Evolutionary conservation across 2,888 invertebrate species (phyloP).

Genomic region (Artemia sp.): DNA sequence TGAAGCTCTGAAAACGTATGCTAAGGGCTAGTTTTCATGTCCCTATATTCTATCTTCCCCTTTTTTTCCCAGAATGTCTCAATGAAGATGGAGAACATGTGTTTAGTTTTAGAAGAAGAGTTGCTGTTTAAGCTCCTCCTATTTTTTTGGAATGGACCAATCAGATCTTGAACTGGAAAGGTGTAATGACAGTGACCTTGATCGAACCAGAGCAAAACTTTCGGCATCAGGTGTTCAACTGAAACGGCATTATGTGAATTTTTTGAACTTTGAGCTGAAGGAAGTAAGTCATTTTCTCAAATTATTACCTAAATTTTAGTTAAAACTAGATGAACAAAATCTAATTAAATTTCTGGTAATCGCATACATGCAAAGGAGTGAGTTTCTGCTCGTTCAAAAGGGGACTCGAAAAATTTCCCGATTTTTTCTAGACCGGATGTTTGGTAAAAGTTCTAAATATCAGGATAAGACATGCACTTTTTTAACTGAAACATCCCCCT

Average conservation of each 20-base stretch:
- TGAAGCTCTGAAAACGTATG: too few relatives aligned
- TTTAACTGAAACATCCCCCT: too few relatives aligned
- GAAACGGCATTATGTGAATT: slow-evolving; percentile 70
- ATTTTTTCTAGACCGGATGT: too few relatives aligned
- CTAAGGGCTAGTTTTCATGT: too few relatives aligned
- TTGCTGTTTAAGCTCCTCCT: slow-evolving; percentile 50
- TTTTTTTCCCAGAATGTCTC: slow-evolving; percentile 46
- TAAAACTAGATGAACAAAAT: neutral
- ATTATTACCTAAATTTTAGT: slow-evolving; percentile 1
- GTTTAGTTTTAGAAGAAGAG: slow-evolving; percentile 71
- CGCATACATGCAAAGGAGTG: too few relatives aligned
- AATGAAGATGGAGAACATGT: slow-evolving; percentile 61
- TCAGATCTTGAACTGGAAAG: slow-evolving; percentile 35
- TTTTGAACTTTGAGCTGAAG: slow-evolving; percentile 55
- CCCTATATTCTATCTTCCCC: too few relatives aligned
- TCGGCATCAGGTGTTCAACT: slow-evolving; percentile 63
- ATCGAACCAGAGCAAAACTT: slow-evolving; percentile 57
- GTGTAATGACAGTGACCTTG: slow-evolving; percentile 58
- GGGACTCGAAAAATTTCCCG: too few relatives aligned
- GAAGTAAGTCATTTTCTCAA: slow-evolving; percentile 38
- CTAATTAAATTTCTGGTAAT: too few relatives aligned
- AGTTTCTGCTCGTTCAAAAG: too few relatives aligned
- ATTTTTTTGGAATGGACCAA: slow-evolving; percentile 34
- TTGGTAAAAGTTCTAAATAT: too few relatives aligned
- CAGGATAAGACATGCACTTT: too few relatives aligned